Conservation (phyloP, 2,888 invertebrate species). For the Ommatoiulus sabulosus region DNA sequence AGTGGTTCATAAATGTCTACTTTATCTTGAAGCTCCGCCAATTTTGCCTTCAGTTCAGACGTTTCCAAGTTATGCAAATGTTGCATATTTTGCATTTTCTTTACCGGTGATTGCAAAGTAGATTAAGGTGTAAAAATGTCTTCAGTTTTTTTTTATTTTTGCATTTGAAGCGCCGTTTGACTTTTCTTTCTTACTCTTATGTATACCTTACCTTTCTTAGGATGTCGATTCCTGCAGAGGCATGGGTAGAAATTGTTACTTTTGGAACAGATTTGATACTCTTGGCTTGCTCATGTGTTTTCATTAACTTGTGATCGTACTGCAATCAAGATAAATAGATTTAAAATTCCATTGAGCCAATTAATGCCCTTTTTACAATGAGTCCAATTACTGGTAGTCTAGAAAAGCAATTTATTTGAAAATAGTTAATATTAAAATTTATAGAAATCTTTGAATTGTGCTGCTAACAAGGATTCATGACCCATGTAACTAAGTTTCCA, state of each 20-base stretch:
- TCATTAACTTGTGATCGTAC: slow-evolving; percentile 18
- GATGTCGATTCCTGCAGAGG: not conserved
- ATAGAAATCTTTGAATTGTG: too few relatives aligned
- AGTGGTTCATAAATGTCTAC: not conserved
- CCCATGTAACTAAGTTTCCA: too few relatives aligned
- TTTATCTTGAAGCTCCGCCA: slow-evolving; percentile 10
- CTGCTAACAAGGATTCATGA: too few relatives aligned
- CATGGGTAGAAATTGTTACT: not conserved
- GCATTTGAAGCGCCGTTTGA: not conserved
- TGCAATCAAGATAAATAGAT: not conserved
- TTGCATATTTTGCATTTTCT: slow-evolving; percentile 32
- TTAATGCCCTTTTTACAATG: not conserved
- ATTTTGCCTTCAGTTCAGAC: slow-evolving; percentile 30
- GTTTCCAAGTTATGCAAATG: not conserved
- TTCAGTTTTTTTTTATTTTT: not conserved
- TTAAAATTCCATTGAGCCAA: not conserved
- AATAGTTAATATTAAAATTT: too few relatives aligned
- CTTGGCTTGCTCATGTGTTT: slow-evolving; percentile 29
- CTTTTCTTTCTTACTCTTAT: not conserved
- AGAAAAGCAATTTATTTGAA: too few relatives aligned
- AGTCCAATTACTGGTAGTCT: too few relatives aligned
- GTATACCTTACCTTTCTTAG: not conserved
- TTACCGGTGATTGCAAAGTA: not conserved
- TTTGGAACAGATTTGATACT: not conserved
- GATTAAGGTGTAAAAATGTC: not conserved